A percentile compares a stretch with the other conserved stretches of the same genome.
phyloP scores from a whole-genome alignment of 1,140 invertebrate genomes.

The Drosophila pallidifrons region DNA sequence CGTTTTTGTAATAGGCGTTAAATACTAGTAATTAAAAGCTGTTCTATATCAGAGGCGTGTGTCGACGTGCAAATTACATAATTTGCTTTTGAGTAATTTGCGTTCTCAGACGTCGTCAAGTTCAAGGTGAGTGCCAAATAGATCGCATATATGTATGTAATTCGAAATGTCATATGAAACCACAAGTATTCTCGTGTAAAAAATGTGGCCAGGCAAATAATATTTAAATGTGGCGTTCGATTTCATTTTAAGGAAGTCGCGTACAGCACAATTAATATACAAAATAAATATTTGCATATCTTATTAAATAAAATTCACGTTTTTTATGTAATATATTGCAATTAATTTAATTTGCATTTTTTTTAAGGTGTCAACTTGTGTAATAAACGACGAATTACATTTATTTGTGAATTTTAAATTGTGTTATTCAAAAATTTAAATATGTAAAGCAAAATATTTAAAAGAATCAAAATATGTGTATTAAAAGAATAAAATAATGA shows the following conservation, averaged over 20 bases:
- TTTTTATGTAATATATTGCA: not conserved
- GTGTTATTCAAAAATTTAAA: too few species aligned
- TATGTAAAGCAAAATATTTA: not conserved
- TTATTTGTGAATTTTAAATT: too few species aligned
- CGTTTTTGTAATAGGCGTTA: not conserved
- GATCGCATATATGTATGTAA: slow-evolving; percentile 6
- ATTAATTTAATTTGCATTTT: slow-evolving; percentile 12
- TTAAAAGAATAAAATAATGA: not conserved
- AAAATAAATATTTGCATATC: not conserved
- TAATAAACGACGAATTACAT: too few species aligned
- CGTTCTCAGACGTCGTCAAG: slow-evolving; percentile 48
- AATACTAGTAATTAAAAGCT: slow-evolving; percentile 28
- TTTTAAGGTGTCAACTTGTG: too few species aligned
- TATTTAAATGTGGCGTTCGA: not conserved
- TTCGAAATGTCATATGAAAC: not conserved
- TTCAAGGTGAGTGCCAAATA: slow-evolving; percentile 63
- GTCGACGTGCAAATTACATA: slow-evolving; percentile 67
- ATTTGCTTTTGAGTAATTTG: slow-evolving; percentile 59
- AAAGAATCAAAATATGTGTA: not conserved
- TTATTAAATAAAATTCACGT: too few species aligned
- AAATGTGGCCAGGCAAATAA: not conserved
- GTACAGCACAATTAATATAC: not conserved
- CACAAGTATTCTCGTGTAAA: not conserved
- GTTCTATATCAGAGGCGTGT: slow-evolving; percentile 38
- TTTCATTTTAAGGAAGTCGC: not conserved